phyloP scores from a whole-genome alignment of 2,113 vertebrate genomes.

The Puffinus mauretanicus region DNA sequence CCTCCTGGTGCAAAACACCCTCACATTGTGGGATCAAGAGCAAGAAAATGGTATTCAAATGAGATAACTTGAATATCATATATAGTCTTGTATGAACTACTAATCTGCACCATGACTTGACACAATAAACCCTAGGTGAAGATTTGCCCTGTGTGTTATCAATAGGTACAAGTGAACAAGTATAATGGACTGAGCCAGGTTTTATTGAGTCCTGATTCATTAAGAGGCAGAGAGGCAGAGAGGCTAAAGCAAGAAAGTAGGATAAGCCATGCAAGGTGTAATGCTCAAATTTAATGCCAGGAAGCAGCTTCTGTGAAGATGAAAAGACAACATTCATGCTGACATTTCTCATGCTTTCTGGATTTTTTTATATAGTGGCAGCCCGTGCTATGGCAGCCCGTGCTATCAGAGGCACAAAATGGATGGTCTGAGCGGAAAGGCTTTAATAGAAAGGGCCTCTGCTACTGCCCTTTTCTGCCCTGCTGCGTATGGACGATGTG shows the following conservation, averaged over 20 bases:
- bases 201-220: neutral
- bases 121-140: neutral
- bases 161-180: neutral
- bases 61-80: neutral
- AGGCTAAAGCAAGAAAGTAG: neutral
- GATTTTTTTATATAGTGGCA: neutral
- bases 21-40: neutral
- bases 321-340: constrained; percentile 12
- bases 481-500: neutral
- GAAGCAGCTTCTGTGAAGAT: neutral
- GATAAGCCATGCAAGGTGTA: neutral
- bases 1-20: neutral
- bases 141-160: neutral
- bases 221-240: neutral
- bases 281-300: neutral
- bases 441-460: neutral
- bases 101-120: neutral
- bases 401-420: neutral
- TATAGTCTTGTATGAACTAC: neutral
- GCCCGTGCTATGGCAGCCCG: neutral
- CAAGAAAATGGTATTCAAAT: neutral
- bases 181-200: neutral
- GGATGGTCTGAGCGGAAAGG: neutral
- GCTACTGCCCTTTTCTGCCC: neutral
- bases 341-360: neutral